Evolutionary conservation across 2,113 vertebrate species (phyloP).

Genomic region (Urocitellus parryii): DNA sequence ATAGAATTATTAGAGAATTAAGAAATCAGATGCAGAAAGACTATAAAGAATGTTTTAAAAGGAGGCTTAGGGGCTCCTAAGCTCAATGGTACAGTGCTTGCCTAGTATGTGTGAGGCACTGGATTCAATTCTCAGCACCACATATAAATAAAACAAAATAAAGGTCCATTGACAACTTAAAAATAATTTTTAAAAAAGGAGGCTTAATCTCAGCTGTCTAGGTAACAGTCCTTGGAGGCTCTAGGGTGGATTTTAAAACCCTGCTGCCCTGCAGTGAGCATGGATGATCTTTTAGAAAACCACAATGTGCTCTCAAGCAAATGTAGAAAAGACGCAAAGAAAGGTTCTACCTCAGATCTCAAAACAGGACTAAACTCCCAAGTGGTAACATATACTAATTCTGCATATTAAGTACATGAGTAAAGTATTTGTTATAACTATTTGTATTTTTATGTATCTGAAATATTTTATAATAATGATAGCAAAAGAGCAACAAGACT

Average conservation of each 20-base stretch:
- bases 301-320: not conserved
- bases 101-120: no score
- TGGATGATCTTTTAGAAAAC: not conserved
- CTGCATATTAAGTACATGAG: not conserved
- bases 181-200: no score
- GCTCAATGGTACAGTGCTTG: no score
- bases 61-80: not conserved
- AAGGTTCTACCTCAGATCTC: not conserved
- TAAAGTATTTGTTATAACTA: not conserved
- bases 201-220: not conserved
- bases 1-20: not conserved
- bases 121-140: no score
- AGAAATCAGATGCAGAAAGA: not conserved
- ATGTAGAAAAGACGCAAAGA: not conserved
- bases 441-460: not conserved
- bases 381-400: not conserved
- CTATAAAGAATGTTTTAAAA: not conserved
- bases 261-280: not conserved
- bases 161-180: no score
- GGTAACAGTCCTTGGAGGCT: not conserved
- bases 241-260: not conserved
- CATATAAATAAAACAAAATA: no score
- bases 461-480: not conserved
- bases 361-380: not conserved
- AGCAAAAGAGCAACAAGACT: not conserved